phyloP scores from a whole-genome alignment of 2,888 invertebrate genomes.

The Stenolophus ochropezus region DNA sequence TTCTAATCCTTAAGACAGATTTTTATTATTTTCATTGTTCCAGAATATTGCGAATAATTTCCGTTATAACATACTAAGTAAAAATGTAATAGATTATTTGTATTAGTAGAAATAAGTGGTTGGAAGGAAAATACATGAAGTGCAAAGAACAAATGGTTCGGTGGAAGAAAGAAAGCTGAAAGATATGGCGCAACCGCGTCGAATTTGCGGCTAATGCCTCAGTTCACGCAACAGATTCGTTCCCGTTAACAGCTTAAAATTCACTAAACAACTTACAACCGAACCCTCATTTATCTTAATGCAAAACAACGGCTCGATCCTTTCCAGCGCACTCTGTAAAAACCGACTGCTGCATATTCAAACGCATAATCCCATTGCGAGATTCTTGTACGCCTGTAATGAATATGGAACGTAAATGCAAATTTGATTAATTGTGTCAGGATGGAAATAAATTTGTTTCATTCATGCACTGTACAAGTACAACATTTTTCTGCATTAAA shows the following conservation, averaged over 20 bases:
- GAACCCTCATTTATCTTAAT: conserved; percentile 36
- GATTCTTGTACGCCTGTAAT: background rate
- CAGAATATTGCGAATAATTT: too few relatives aligned
- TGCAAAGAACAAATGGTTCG: background rate
- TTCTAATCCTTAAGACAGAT: too few relatives aligned
- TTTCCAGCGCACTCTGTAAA: background rate
- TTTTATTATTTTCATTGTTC: too few relatives aligned
- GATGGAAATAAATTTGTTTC: conserved; percentile 21
- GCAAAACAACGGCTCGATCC: conserved; percentile 25
- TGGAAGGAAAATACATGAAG: background rate
- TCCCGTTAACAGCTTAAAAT: conserved; percentile 52
- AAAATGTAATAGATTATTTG: background rate
- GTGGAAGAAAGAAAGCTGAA: background rate
- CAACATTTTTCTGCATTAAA: background rate
- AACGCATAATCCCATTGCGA: conserved; percentile 5
- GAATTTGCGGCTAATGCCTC: conserved; percentile 20
- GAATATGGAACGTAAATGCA: conserved; percentile 39
- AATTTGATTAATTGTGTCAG: conserved; percentile 24
- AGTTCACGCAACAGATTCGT: conserved; percentile 52
- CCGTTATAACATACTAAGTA: background rate
- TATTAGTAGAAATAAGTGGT: background rate
- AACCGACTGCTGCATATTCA: conserved; percentile 33
- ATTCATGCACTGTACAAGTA: background rate
- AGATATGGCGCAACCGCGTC: background rate
- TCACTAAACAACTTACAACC: conserved; percentile 47